Evolutionary conservation across 2,797 vertebrate genomes (phyloP).

Genomic region (Pelodytes ibericus): DNA sequence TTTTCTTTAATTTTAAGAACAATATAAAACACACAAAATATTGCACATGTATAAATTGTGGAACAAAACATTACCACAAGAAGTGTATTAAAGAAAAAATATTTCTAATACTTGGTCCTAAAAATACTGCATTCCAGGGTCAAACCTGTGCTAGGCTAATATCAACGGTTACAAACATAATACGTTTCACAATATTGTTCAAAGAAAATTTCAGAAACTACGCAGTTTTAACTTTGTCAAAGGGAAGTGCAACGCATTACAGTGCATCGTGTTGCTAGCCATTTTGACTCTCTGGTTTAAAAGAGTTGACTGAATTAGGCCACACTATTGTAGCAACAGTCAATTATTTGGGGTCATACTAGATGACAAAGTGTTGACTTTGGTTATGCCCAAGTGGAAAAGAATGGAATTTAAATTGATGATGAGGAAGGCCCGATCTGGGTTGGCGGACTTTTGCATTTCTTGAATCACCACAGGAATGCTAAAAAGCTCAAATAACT

Average conservation of each 20-base stretch:
- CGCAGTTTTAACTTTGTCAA: neutral
- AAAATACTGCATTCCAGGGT: too few relatives aligned
- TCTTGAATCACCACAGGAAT: slow-evolving; percentile 82
- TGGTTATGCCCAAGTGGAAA: slow-evolving; percentile 75
- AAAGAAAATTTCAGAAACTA: neutral
- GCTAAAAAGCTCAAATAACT: slow-evolving; percentile 81
- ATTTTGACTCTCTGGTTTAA: neutral
- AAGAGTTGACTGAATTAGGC: neutral
- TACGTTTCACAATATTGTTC: neutral
- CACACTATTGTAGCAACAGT: neutral
- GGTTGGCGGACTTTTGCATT: slow-evolving; percentile 74
- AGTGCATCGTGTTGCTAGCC: too few relatives aligned
- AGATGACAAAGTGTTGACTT: slow-evolving; percentile 55
- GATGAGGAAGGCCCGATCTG: slow-evolving; percentile 76
- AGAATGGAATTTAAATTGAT: slow-evolving; percentile 86
- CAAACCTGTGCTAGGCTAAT: too few relatives aligned
- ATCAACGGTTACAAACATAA: neutral
- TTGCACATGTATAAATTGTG: too few relatives aligned
- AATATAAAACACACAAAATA: too few relatives aligned
- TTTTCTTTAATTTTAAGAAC: too few relatives aligned
- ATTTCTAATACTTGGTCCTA: too few relatives aligned
- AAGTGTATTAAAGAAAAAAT: too few relatives aligned
- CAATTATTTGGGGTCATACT: slow-evolving; percentile 58
- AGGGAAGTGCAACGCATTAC: neutral
- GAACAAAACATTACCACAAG: too few relatives aligned